Conservation (phyloP, 2,113 vertebrate species). For the Toxostoma redivivum region DNA sequence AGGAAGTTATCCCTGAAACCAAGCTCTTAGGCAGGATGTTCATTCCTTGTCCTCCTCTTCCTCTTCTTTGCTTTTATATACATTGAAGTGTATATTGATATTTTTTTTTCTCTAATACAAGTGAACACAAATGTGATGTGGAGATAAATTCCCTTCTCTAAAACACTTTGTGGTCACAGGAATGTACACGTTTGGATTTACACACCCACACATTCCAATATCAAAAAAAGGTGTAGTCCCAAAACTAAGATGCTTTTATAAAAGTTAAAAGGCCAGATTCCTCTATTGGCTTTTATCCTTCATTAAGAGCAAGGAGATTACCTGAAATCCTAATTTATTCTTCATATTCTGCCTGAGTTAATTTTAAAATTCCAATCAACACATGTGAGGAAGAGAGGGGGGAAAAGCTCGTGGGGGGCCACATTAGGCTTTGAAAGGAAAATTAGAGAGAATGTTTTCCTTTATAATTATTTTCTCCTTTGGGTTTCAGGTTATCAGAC, state of each 20-base stretch:
- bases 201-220: conserved; percentile 14
- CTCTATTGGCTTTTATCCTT: conserved; percentile 64
- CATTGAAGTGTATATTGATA: not conserved
- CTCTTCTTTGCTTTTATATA: not conserved
- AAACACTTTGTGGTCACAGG: conserved; percentile 29
- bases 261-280: conserved; percentile 55
- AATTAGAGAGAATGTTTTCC: conserved; percentile 12
- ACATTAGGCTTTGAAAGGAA: not conserved
- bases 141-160: conserved; percentile 22
- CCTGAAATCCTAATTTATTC: conserved; percentile 49
- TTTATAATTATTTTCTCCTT: conserved; percentile 6
- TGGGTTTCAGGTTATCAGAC: not conserved
- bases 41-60: not conserved
- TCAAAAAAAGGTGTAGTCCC: not conserved
- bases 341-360: conserved; percentile 59
- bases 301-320: conserved; percentile 52
- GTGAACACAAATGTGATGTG: conserved; percentile 42
- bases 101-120: conserved; percentile 8
- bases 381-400: conserved; percentile 16
- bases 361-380: conserved; percentile 52
- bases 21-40: not conserved
- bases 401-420: not conserved
- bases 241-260: conserved; percentile 40
- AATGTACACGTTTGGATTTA: not conserved
- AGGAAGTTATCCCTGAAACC: not conserved